Conservation (phyloP, 1,140 invertebrate species). For the Drosophila cardini region DNA sequence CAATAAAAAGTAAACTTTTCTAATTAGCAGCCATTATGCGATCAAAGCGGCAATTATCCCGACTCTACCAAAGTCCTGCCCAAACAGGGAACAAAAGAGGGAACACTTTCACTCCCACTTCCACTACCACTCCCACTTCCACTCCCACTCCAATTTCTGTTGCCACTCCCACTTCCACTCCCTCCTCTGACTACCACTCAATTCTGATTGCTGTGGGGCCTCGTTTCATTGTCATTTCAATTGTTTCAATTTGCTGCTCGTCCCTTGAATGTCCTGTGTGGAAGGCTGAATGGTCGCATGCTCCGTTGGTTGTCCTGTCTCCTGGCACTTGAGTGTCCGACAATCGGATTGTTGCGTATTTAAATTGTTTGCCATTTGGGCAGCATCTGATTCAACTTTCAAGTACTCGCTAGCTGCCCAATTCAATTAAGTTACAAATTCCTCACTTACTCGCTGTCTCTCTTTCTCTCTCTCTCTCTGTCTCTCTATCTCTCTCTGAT, state of each 20-base stretch:
- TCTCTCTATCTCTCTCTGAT: background rate
- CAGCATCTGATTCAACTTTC: conserved; percentile 19
- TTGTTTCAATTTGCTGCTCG: conserved; percentile 45
- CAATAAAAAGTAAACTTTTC: conserved; percentile 80
- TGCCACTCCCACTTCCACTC: too few relatives aligned
- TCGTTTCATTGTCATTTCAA: conserved; percentile 23
- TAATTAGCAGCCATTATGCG: conserved; percentile 78
- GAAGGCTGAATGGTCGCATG: background rate
- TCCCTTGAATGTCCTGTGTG: conserved; percentile 20
- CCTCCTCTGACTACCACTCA: background rate
- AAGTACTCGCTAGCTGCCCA: conserved; percentile 21
- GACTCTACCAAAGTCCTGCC: background rate
- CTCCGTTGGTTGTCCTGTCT: conserved; percentile 4
- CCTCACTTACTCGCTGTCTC: conserved; percentile 1
- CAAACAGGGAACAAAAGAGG: background rate
- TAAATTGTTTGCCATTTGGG: conserved; percentile 41
- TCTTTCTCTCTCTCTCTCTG: background rate
- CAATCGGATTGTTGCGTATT: conserved; percentile 44
- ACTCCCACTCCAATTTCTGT: background rate
- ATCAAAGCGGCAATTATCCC: conserved; percentile 76
- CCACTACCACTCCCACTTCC: background rate
- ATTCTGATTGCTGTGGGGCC: conserved; percentile 18
- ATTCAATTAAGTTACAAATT: conserved; percentile 47
- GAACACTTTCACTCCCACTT: background rate
- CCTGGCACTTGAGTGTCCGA: conserved; percentile 19